Conservation (phyloP, 1,140 invertebrate genomes). For the Platorchestia sp. region DNA sequence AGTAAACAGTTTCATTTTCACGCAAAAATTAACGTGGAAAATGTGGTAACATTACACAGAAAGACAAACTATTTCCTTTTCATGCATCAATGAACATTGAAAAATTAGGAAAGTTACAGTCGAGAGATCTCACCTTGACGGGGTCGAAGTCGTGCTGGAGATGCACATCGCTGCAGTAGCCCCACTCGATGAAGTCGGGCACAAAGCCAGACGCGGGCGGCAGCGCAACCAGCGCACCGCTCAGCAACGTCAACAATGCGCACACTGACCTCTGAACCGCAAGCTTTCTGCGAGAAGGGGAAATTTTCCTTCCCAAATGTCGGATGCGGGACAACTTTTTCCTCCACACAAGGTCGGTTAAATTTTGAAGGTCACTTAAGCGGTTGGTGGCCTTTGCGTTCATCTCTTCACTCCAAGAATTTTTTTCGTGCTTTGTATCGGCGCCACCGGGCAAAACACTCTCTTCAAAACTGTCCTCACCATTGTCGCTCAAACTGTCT, state of each 20-base stretch:
- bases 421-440: not conserved
- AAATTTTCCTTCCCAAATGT: not conserved
- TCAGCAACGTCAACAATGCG: not conserved
- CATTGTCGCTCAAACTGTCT: not conserved
- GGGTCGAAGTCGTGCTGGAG: slow-evolving; percentile 17
- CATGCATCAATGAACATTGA: not conserved
- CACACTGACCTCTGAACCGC: not conserved
- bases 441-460: not conserved
- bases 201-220: not conserved
- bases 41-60: not conserved
- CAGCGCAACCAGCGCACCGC: not conserved
- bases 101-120: too few relatives aligned
- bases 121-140: not conserved
- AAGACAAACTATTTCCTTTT: not conserved
- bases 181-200: slow-evolving; percentile 37
- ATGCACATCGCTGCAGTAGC: slow-evolving; percentile 31
- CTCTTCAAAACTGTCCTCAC: not conserved
- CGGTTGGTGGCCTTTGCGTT: not conserved
- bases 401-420: not conserved
- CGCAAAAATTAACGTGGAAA: not conserved
- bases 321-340: not conserved
- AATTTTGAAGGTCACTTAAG: not conserved
- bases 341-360: not conserved
- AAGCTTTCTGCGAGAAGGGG: not conserved
- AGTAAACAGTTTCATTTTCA: too few relatives aligned